Base-by-base conservation (phyloP, 2,113 vertebrate genomes). In the human region DNA sequence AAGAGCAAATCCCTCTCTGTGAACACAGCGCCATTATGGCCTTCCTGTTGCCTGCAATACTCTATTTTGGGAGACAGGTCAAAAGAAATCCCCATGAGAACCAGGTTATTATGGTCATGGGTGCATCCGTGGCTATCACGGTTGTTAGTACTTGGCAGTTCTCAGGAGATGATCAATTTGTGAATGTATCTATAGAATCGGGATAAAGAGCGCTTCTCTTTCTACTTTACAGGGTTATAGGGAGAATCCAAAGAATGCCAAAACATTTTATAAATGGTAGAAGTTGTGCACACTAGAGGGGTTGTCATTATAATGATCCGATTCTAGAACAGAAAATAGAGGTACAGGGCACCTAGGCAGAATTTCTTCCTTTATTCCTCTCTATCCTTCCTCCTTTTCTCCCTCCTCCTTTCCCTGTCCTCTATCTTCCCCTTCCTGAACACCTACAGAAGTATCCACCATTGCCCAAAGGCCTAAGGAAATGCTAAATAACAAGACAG, bases 311-410 rank as follows among this genome's bases (percentile, higher is more conserved):
- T 4, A 4, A 3, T 40, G 88, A 75, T 50, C 61, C n/a, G 40
- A 38, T 88, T 35, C 50, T 55, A 18, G 38, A 48, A 68, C 13
- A 90, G 38, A 88, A 68, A 57, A 8, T 5, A 96, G 45, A 90
- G 75, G 45, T 8, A 2, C n/a, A 30, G n/a, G 75, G 55, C 64
- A 45, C 50, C 43, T 9, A 79, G 35, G 22, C 22, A 73, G 52
- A 52, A 27, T 48, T 30, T 64, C 11, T 84, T 48, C 30, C 14
- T 55, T 35, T 30, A 52, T 50, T 68, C 8, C 17, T 17, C 14
- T 4, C 17, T 8, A 18, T 50, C 17, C 11, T n/a, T 23, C 22
- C 5, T 32, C 16, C 5, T 6, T 35, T 6, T 0, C 12, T 14
- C 22, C 8, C 14, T 8, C 13, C 27, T 12, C 7, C 8, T n/a